phyloP scores from a whole-genome alignment of 1,140 invertebrate species.

The Aphaenogaster rudis region DNA sequence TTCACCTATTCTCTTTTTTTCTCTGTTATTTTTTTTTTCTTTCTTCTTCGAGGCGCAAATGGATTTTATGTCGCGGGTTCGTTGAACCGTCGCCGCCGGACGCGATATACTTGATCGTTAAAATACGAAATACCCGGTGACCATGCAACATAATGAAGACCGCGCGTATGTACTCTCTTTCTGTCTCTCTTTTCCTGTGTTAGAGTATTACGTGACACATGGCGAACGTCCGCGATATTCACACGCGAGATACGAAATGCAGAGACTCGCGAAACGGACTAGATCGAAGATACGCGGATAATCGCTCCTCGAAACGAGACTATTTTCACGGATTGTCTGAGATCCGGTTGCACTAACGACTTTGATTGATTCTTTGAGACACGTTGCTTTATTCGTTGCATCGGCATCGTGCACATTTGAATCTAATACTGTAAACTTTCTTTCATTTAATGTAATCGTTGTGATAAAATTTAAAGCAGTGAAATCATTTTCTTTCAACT shows the following conservation, averaged over 20 bases:
- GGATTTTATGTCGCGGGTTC: slow-evolving; percentile 53
- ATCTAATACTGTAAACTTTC: neutral
- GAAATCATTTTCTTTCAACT: neutral
- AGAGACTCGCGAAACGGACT: slow-evolving; percentile 21
- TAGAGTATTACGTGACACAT: slow-evolving; percentile 39
- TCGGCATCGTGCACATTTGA: neutral
- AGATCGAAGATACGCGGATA: slow-evolving; percentile 43
- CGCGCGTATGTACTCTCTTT: neutral
- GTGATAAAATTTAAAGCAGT: neutral
- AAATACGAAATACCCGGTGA: slow-evolving; percentile 50
- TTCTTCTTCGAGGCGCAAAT: slow-evolving; percentile 45
- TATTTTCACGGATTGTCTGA: neutral
- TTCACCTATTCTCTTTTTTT: slow-evolving; percentile 40
- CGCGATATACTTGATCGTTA: slow-evolving; percentile 57
- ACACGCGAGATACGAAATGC: slow-evolving; percentile 41
- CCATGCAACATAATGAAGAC: slow-evolving; percentile 58
- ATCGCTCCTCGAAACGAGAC: neutral
- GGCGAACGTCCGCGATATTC: slow-evolving; percentile 33
- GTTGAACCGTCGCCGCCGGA: slow-evolving; percentile 39
- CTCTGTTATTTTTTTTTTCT: neutral
- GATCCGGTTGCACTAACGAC: neutral
- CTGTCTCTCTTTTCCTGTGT: neutral
- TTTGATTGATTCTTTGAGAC: slow-evolving; percentile 18
- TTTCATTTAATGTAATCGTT: neutral
- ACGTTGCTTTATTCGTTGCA: neutral